Evolutionary conservation across 64 coral and sea anemone species (phyloP).

Genomic region (Stichodactyla mertensii): DNA sequence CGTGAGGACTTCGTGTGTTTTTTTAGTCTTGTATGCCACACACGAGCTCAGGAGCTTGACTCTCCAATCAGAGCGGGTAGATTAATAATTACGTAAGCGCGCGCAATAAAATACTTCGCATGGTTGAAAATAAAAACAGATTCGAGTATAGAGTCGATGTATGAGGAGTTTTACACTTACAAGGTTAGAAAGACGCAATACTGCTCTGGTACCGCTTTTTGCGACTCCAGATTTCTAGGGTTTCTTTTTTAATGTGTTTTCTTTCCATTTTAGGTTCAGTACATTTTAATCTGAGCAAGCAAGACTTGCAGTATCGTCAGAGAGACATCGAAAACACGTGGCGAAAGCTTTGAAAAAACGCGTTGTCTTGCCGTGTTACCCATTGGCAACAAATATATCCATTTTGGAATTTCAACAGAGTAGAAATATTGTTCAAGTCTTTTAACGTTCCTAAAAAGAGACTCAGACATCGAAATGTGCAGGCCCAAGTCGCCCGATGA

Average conservation of each 20-base stretch:
- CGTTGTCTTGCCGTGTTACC: not conserved
- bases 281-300: not conserved
- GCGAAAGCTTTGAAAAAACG: not conserved
- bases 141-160: not conserved
- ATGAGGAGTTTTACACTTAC: slow-evolving; percentile 14
- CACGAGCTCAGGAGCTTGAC: not conserved
- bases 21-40: not conserved
- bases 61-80: slow-evolving; percentile 34
- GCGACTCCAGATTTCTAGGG: not conserved
- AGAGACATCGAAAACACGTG: slow-evolving; percentile 13
- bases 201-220: not conserved
- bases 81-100: slow-evolving; percentile 51
- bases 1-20: not conserved
- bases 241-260: not conserved
- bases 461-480: slow-evolving; percentile 32
- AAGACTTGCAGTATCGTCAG: slow-evolving; percentile 14
- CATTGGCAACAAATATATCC: not conserved
- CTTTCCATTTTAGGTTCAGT: not conserved
- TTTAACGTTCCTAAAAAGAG: not conserved
- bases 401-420: not conserved
- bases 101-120: slow-evolving; percentile 60
- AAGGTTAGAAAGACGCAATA: slow-evolving; percentile 2
- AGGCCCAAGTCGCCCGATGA: slow-evolving; percentile 19
- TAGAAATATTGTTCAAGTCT: not conserved
- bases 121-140: slow-evolving; percentile 33